Base-by-base conservation (phyloP, 1,140 invertebrate genomes). In the Drosophila orena region DNA sequence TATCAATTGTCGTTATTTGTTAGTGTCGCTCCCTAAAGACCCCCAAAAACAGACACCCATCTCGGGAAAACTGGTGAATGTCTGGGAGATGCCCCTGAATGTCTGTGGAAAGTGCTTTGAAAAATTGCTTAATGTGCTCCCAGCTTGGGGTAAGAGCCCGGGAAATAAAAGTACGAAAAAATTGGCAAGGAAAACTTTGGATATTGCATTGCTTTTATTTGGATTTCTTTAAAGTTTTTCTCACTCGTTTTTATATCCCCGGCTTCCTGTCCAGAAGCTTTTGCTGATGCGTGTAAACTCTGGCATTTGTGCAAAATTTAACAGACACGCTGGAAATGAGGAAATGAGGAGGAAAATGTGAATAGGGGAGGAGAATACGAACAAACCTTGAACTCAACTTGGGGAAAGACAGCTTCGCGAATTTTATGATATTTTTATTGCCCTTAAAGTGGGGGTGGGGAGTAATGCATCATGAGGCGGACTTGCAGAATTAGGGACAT, bases 1-100 rank as follows among this genome's bases (percentile, higher is more conserved):
- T 78, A 81, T 86, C 81, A 86, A 81, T 76, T 81, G 70, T 79
- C 54, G 60, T 71, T 79, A 78, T 83, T 78, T 81, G 79, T 83
- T 79, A 59, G 60, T 81, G 65, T 74, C 68, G 47, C 46, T 61
- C 40, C 54, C 46, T 56, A 81, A 59, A 58, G 56, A 56, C 60
- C 58, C 55, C 46, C 56, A 42, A 68, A 70, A 77, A 53, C 49
- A 78, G 59, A 61, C 64, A 64, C 59, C 47, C 34, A 40, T 38
- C 49, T n/a, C 5, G n/a, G 24, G n/a, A 17, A 50, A 30, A 30
- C 3, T 15, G 4, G 47, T 15, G n/a, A 17, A 38, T 34, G 52
- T 30, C 27, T 34, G 37, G 34, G 7, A 22, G 40, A 43, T 80
- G 69, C 69, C 70, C 78, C 81, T 55, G 43, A 62, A 84, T 62